Conservation (phyloP, 2,888 invertebrate genomes). For the Caenorhabditis sp. region DNA sequence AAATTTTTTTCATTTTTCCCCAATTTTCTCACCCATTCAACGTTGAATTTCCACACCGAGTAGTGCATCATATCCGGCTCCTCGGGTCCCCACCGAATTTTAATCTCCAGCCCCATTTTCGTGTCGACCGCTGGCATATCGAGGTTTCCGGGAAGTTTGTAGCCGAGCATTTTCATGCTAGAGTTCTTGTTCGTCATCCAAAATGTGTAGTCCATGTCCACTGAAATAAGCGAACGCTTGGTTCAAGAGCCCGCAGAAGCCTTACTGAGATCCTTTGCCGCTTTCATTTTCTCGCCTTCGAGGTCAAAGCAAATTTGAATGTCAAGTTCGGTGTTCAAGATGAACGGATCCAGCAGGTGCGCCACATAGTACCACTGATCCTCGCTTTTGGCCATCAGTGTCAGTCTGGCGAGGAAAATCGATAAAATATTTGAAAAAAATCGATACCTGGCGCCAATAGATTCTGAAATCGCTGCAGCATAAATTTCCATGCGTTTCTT, state of each 20-base stretch:
- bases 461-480: not conserved
- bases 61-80: not conserved
- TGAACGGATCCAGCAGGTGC: not conserved
- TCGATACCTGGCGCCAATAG: not conserved
- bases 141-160: not conserved
- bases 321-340: not conserved
- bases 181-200: slow-evolving; percentile 1
- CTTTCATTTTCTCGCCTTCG: no score
- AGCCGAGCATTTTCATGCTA: slow-evolving; percentile 6
- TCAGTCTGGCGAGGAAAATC: not conserved
- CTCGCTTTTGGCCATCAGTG: not conserved
- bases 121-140: not conserved
- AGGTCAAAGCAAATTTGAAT: not conserved
- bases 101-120: not conserved
- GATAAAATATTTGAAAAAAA: no score
- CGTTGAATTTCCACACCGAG: slow-evolving; percentile 12
- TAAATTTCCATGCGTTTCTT: not conserved
- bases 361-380: not conserved
- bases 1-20: not conserved
- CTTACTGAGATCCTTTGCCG: not conserved
- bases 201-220: slow-evolving; percentile 1
- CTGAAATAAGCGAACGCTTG: no score
- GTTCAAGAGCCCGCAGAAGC: no score
- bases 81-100: not conserved
- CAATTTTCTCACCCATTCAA: slow-evolving; percentile 7